Conservation (phyloP, 2,797 vertebrate genomes). For the Esox lucius region DNA sequence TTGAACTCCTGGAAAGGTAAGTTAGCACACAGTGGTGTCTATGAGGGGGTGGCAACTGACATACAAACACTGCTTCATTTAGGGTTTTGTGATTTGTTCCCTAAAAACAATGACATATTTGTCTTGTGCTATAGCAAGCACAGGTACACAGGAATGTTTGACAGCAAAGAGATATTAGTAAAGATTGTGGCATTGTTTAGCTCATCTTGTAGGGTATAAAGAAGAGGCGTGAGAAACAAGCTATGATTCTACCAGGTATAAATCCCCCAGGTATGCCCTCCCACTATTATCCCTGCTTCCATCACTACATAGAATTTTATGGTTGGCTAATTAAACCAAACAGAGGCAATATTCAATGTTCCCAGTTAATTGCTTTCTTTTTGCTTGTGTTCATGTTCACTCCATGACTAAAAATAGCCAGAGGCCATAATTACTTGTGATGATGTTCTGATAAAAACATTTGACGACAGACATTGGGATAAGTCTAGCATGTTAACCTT, state of each 20-base stretch:
- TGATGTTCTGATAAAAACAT: neutral
- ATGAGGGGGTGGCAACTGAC: neutral
- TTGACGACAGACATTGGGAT: neutral
- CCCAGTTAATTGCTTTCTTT: constrained; percentile 5
- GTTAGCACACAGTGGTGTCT: neutral
- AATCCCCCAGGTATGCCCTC: neutral
- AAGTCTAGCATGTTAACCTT: too few species aligned
- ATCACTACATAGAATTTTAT: neutral
- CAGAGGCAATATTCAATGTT: constrained; percentile 6
- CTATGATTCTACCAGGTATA: neutral
- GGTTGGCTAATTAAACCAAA: neutral
- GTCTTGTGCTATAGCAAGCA: neutral
- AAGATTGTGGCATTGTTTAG: neutral
- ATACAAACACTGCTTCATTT: neutral
- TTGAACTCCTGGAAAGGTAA: neutral
- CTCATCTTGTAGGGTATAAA: constrained; percentile 1
- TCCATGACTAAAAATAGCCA: constrained; percentile 1
- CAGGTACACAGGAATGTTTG: neutral
- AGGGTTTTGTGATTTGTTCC: neutral
- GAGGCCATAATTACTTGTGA: neutral
- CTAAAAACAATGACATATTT: neutral
- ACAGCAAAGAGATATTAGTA: neutral
- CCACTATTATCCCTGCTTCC: neutral
- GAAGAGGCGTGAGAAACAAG: neutral
- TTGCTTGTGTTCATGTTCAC: neutral